Base-by-base conservation (phyloP, 2,888 invertebrate genomes). In the Diloba caeruleocephala region DNA sequence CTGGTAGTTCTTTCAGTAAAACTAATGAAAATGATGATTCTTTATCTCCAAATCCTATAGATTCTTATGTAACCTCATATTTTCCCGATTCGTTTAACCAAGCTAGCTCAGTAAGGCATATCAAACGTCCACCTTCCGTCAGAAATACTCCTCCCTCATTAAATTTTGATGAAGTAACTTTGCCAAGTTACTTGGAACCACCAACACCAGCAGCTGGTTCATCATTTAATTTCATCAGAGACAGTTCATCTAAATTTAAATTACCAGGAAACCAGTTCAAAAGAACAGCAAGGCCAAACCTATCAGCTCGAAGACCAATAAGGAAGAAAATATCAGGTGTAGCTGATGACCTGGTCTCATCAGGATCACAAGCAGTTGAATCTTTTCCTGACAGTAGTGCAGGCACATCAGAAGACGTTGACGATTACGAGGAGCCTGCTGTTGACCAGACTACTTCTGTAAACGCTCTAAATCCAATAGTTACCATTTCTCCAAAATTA, bases 111-210 rank as follows among this genome's bases (percentile, higher is more conserved):
- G 65, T 92, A 6, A 84, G 92, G 64, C 91, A 89, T 52, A 68
- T 91, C 0, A 89, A 90, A 69, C 81, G 90, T 55, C 91, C 90
- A 13, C 62, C 76, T 6, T 61, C 80, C 25, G 67, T 77, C 4
- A 81, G 86, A 46, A 86, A 79, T 29, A 85, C 88, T 21, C 21
- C 2, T 17, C 34, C 76, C 7, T 61, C 67, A 25, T 64, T 73
- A 7, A 80, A 73, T 33, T 81, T 83, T 60, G 91, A 90, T 54
- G 81, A 86, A 1, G 80, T 82, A 3, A 90, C 92, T 0, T 70
- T 94, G 32, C 93, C 94, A 2, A 94, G 93, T 60, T 94, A 85
- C 55, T 79, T 94, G 52, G 94, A 94, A 71, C 94, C 94, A 3
- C 94, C 94, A 0, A 90, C 88, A 1, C 93, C 89, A 19, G 85